Evolutionary conservation across 2,113 vertebrate species (phyloP).

Genomic region (Vulpes vulpes): DNA sequence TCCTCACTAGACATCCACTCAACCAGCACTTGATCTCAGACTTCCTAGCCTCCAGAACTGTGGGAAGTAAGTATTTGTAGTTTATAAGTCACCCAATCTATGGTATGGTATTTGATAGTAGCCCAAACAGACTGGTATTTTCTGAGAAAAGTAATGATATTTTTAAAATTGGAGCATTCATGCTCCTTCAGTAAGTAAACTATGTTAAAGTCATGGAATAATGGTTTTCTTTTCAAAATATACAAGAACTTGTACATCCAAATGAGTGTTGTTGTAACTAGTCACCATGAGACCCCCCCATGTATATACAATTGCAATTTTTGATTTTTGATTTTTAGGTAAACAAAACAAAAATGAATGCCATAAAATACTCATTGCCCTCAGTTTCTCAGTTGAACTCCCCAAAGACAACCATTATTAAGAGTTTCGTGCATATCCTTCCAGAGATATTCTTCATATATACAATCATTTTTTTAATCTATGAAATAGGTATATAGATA

Average conservation of each 20-base stretch:
- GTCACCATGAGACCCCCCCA: not conserved
- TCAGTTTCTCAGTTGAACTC: not conserved
- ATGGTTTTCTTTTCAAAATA: slow-evolving; percentile 18
- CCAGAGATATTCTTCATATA: not conserved
- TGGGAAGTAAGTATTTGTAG: not conserved
- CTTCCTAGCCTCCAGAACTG: not conserved
- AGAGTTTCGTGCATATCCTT: not conserved
- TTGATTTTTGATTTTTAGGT: not conserved
- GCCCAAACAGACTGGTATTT: not conserved
- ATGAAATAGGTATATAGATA: not conserved
- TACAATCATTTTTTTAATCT: not conserved
- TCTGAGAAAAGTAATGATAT: not conserved
- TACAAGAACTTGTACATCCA: not conserved
- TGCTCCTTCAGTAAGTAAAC: not conserved
- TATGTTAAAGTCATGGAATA: not conserved
- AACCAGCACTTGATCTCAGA: not conserved
- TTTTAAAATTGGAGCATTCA: not conserved
- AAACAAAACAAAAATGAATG: not conserved
- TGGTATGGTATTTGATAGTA: not conserved
- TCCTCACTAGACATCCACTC: not conserved
- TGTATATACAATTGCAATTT: not conserved
- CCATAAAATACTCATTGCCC: not conserved
- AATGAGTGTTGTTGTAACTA: not conserved
- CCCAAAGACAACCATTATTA: not conserved
- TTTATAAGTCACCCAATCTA: not conserved